Evolutionary conservation across 2,888 invertebrate genomes (phyloP), one percentile per base, ranked within the genome.

Genomic region (Polyploca ridens): DNA sequence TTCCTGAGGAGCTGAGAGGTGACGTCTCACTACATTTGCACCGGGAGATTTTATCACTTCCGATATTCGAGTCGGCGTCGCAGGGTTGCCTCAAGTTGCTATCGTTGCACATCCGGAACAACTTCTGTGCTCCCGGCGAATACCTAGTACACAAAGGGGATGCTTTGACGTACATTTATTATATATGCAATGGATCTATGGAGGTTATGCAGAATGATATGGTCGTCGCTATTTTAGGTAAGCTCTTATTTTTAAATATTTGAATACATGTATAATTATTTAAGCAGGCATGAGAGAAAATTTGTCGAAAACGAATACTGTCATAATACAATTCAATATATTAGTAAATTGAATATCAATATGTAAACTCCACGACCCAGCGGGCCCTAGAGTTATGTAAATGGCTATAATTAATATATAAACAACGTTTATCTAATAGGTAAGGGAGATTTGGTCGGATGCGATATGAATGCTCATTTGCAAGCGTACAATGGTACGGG

Each of bases 191-290:
- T 85, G 99, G 99, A 7, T 98, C 98, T 38, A 98, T 99, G 98
- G 99, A 99, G 92, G 98, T 99, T 59, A 97, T 99, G 81, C 98
- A 99, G 88, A 97, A 98, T 82, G 97, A 97, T 71, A 99, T 99
- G 98, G 99, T 99, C 63, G 99, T 99, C 27, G 99, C 99, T 66
- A 99, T 99, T 81, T 94, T 99, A 74, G 99, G 99, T 99, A 92
- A 95, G 96, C 90, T 38, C 10, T 63, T 57, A 63, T 65, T 58
- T 38, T 44, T 59, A 49, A 41, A 41, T 16, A 33, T 2, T 7
- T 8, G 2, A 14, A 35, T 33, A 19, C n/a, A 54, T 27, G 27
- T 27, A 10, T 19, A 16, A 54, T 1, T 46, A n/a, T 46, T 46
- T 7, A 7, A 46, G 46, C 46, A 46, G n/a, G 5, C n/a, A n/a